Evolutionary conservation across 2,888 invertebrate genomes (phyloP).

Genomic region (Xanthia togata): DNA sequence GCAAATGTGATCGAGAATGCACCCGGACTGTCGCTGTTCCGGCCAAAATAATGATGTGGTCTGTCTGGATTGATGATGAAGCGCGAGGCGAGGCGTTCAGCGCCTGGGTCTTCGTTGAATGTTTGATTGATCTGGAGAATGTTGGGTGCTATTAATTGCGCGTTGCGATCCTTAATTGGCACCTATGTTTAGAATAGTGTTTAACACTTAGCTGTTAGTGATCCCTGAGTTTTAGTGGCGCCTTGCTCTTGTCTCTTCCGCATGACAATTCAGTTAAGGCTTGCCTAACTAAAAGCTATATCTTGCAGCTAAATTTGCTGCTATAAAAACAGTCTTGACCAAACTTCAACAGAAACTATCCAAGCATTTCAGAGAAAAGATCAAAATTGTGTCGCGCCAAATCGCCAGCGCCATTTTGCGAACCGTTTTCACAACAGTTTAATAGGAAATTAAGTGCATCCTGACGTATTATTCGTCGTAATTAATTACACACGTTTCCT

Average conservation of each 20-base stretch:
- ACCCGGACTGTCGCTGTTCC: conserved; percentile 40
- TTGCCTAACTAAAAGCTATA: conserved; percentile 16
- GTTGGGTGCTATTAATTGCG: conserved; percentile 34
- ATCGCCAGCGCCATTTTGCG: conserved; percentile 75
- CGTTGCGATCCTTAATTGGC: conserved; percentile 47
- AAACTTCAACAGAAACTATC: conserved; percentile 45
- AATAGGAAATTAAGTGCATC: conserved; percentile 88
- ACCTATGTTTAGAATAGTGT: conserved; percentile 51
- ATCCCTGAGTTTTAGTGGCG: conserved; percentile 22
- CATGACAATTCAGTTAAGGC: conserved; percentile 18
- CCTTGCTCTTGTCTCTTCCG: conserved; percentile 33
- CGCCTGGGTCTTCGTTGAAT: conserved; percentile 50
- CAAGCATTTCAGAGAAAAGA: conserved; percentile 60
- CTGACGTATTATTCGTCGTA: conserved; percentile 87
- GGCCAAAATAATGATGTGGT: conserved; percentile 56
- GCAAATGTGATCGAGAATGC: conserved; percentile 69
- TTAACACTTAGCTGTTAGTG: conserved; percentile 35
- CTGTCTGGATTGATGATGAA: conserved; percentile 53
- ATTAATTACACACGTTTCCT: conserved; percentile 88
- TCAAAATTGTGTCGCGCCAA: conserved; percentile 63
- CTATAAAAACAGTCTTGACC: conserved; percentile 45
- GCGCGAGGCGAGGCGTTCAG: conserved; percentile 37
- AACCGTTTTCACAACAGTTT: conserved; percentile 80
- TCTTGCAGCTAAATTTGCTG: conserved; percentile 9
- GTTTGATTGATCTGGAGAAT: conserved; percentile 56